phyloP scores from a whole-genome alignment of 53 echinoderm and acorn worm species.

The Zoroaster sp. region DNA sequence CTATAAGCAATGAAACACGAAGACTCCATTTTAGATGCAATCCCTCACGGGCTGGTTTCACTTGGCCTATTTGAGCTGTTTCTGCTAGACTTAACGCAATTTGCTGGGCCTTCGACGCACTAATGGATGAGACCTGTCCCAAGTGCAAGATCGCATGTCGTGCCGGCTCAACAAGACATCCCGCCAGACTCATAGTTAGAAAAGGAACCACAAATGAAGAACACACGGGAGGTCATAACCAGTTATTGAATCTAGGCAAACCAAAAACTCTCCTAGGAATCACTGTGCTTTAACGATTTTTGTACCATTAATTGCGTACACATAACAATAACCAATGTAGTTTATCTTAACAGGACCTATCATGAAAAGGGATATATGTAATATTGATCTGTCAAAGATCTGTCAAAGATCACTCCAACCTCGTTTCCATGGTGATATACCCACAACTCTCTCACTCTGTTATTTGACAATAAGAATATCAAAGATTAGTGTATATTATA shows the following conservation, averaged over 20 bases:
- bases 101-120: slow-evolving; percentile 11
- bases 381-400: too few relatives aligned
- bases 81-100: slow-evolving; percentile 33
- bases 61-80: neutral
- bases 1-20: neutral
- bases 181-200: neutral
- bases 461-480: too few relatives aligned
- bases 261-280: neutral
- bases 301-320: neutral
- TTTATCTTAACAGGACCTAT: too few relatives aligned
- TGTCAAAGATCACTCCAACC: too few relatives aligned
- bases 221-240: neutral
- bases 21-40: neutral
- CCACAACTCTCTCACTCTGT: too few relatives aligned
- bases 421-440: too few relatives aligned
- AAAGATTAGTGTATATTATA: too few relatives aligned
- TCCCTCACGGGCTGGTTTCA: neutral
- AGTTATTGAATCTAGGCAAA: neutral
- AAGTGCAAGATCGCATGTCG: neutral
- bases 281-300: neutral
- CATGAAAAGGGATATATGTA: too few relatives aligned
- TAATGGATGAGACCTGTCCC: slow-evolving; percentile 16
- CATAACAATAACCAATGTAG: too few relatives aligned
- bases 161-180: neutral
- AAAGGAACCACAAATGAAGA: neutral